Base-by-base conservation (phyloP, 2,888 invertebrate species). In the Tachina lurida region DNA sequence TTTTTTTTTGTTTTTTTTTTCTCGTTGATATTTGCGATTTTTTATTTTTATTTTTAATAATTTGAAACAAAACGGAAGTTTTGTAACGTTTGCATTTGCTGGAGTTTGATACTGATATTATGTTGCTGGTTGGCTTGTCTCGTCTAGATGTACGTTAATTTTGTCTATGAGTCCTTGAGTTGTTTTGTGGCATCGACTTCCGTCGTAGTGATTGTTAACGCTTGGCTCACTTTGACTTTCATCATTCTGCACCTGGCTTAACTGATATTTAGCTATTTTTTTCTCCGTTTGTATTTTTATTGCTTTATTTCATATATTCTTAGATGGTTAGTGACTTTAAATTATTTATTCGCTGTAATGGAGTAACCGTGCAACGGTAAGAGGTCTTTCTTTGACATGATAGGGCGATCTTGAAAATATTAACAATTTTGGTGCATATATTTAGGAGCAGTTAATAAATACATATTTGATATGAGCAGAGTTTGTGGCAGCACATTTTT, bases 91-190 rank as follows among this genome's bases (percentile, higher is more conserved):
- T 68, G 52, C 41, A 58, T 74, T 81, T 84, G 81, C 70, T 71
- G 52, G 84, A 87, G 85, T 86, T 87, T 90, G 90, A 89, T 88
- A 88, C 89, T 89, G 90, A 90, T 90, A 89, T 90, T 90, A 75
- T 86, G 63, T 60, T 71, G 74, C 58, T 63, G 65, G 41, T 62
- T 63, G 10, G 67, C 45, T 49, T 88, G 87, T 73, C 86, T 82
- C 84, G 86, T 88, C 89, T 89, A 88, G 87, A 87, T 87, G 84
- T 45, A 81, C 71, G 63, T 65, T 84, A 17, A 65, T 81, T 84
- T 84, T 84, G 84, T 84, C 84, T 87, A 65, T 52, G 77, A 86
- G 87, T 90, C 87, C 88, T 88, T 88, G 89, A 88, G 84, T 80
- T 89, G 81, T 86, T 86, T 67, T 84, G 82, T 71, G 68, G 82